Evolutionary conservation across 2,113 vertebrate species (phyloP), one percentile per base, ranked within the genome.

Genomic region (Spermophilus dauricus): DNA sequence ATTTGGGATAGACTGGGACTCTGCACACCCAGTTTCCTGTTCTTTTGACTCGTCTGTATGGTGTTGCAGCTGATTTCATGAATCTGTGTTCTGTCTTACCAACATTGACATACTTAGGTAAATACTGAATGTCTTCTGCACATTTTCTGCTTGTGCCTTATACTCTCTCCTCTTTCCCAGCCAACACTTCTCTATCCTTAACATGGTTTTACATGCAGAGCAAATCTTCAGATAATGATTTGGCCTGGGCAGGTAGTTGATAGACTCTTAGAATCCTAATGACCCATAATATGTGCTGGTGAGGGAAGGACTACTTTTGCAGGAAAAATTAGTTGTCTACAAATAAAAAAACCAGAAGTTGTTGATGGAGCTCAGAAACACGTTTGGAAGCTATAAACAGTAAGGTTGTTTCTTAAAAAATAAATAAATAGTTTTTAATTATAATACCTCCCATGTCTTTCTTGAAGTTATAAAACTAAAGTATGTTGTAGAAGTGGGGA

Each of bases 351-450:
- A 9, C 34, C 67, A 32, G 73, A 73, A 80, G 8, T 18, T 34
- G 70, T 69, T 3, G 65, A 30, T 90, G 58, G 30, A 28, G 6
- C 14, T 86, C 70, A 11, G n/a, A 48, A 45, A 91, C 48, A 67
- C 9, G 48, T 34, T 70, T 80, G 72, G 37, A 85, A 94, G 51
- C 39, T 10, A 69, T 4, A 32, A 14, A 5, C 18, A 58, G 30
- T 77, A 80, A 72, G 8, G 96, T 58, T n/a, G 1, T 65, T 70
- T 81, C 42, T 86, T 91, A 53, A 95, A 69, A 48, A 26, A 53
- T 53, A 37, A 34, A 45, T 45, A 45, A 76, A 61, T 42, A 73
- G 17, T 16, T 88, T 86, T 87, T n/a, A 69, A 90, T 97, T 84
- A 30, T 51, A 72, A 56, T 88, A 80, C 28, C 42, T 67, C 30